Percentiles rank a stretch among this genome's conserved stretches.
These are phyloP conservation scores for Neosalanx taihuensis DNA, from an alignment of 2,797 vertebrate genomes.

Conservation along the genomic window DNA sequence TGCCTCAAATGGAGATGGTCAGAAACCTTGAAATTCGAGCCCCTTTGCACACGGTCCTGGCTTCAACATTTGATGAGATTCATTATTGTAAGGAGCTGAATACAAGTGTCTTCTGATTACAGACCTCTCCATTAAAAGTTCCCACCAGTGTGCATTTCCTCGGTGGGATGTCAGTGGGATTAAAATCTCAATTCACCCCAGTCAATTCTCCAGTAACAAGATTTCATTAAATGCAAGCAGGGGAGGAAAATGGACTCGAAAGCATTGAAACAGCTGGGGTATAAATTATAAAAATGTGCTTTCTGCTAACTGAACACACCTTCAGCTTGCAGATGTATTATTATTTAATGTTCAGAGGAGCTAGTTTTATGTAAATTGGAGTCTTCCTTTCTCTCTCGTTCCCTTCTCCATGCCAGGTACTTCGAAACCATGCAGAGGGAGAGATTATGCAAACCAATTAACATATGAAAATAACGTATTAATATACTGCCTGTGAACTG, in stretches of 20 bases:
- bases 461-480: constrained; percentile 99
- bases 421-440: constrained; percentile 89
- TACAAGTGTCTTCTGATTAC: constrained; percentile 98
- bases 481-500: constrained; percentile 99
- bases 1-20: constrained; percentile 94
- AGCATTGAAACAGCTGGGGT: constrained; percentile 98
- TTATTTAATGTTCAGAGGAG: constrained; percentile 98
- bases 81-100: constrained; percentile 92
- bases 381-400: constrained; percentile 88
- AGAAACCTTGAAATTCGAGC: constrained; percentile 98
- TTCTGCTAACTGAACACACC: constrained; percentile 98
- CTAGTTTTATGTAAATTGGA: constrained; percentile 97
- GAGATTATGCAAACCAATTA: constrained; percentile 99
- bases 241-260: constrained; percentile 92
- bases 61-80: constrained; percentile 96
- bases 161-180: constrained; percentile 92
- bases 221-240: constrained; percentile 98
- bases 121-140: constrained; percentile 91
- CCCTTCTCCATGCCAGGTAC: constrained; percentile 94
- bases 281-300: constrained; percentile 99
- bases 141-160: constrained; percentile 90
- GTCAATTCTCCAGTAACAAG: constrained; percentile 99
- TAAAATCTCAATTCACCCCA: constrained; percentile 99
- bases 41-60: constrained; percentile 77
- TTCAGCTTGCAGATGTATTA: constrained; percentile 95